A percentile compares a stretch with the other conserved stretches of the same genome.
Evolutionary conservation across 1,140 invertebrate species (phyloP).

Genomic region (Brachionus rubens): DNA sequence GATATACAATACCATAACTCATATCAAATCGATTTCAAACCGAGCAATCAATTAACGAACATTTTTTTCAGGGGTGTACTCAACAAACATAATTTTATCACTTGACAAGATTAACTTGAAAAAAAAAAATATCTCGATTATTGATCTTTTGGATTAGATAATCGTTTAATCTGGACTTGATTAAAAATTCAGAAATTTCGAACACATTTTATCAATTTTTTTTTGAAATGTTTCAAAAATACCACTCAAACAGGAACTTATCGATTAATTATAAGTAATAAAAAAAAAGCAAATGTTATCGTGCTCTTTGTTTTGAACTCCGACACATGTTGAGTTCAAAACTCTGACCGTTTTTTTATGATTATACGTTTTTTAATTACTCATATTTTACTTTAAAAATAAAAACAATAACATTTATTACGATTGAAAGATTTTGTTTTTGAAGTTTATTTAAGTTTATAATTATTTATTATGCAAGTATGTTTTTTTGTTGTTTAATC

Average conservation of each 20-base stretch:
- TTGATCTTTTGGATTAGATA: constrained; percentile 21
- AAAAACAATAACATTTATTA: constrained; percentile 18
- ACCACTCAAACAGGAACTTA: too few species aligned
- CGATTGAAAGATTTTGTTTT: background rate
- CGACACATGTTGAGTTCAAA: background rate
- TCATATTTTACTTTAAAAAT: constrained; percentile 28
- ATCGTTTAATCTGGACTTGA: background rate
- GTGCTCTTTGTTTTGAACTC: too few species aligned
- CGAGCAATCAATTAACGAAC: constrained; percentile 32
- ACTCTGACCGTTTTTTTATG: background rate
- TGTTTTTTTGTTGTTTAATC: background rate
- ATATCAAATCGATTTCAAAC: background rate
- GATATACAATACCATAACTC: too few species aligned
- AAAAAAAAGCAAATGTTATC: too few species aligned
- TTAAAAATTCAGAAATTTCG: too few species aligned
- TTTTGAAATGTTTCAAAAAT: too few species aligned
- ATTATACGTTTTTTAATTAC: constrained; percentile 41
- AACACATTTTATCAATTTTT: too few species aligned
- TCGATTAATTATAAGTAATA: too few species aligned
- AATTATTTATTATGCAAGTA: constrained; percentile 25
- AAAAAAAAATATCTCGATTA: constrained; percentile 10
- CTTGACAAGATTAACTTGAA: background rate
- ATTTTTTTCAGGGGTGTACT: too few species aligned
- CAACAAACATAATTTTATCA: too few species aligned
- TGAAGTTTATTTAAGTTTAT: background rate